Evolutionary conservation across 2,113 vertebrate genomes (phyloP).

Genomic region (Corydoras sp.): DNA sequence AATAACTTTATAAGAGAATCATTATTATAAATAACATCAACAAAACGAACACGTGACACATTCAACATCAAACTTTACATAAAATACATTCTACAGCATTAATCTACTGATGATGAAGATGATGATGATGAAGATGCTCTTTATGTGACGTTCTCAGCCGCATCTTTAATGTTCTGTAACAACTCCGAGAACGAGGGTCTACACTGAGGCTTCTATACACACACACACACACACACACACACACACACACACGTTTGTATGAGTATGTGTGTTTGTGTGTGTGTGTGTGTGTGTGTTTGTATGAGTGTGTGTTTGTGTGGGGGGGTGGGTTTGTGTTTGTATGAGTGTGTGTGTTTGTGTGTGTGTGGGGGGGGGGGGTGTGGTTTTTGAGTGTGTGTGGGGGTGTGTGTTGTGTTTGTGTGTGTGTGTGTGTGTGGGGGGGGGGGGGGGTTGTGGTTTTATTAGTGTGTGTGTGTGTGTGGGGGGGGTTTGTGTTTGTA

Average conservation of each 20-base stretch:
- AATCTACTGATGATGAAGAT: not conserved
- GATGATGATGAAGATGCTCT: not conserved
- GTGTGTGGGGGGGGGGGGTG: not conserved
- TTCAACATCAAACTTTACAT: not conserved
- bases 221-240: conserved; percentile 26
- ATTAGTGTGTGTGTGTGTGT: not conserved
- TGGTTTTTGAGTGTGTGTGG: not conserved
- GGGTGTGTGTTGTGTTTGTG: not conserved
- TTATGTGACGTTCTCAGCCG: conserved; percentile 53
- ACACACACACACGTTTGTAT: conserved; percentile 2
- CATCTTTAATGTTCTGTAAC: conserved; percentile 58
- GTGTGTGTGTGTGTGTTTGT: too few species aligned
- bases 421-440: not conserved
- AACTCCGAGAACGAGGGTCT: conserved; percentile 75
- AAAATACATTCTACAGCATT: not conserved
- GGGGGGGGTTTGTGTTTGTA: not conserved
- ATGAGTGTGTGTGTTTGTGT: not conserved
- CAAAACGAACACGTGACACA: too few species aligned
- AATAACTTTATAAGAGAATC: not conserved
- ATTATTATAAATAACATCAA: too few species aligned
- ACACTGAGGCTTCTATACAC: conserved; percentile 69
- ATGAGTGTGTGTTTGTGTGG: not conserved
- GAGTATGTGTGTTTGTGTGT: too few species aligned
- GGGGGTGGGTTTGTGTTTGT: not conserved
- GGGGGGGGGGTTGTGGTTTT: too few species aligned